Evolutionary conservation across 2,113 vertebrate genomes (phyloP).

Genomic region (Centropus unirufus): DNA sequence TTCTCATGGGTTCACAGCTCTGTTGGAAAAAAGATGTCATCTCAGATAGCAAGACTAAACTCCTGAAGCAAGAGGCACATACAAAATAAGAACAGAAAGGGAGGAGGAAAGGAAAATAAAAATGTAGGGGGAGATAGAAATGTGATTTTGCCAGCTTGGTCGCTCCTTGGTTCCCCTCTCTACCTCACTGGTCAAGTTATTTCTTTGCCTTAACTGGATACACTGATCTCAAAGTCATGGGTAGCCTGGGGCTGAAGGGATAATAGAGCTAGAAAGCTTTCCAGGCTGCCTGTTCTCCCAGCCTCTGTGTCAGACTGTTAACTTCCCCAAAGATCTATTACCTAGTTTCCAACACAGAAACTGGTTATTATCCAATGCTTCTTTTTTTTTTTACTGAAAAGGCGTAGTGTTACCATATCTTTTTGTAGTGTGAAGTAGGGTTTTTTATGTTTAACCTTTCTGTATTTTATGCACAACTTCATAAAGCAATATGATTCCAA

Average conservation of each 20-base stretch:
- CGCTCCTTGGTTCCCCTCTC: background rate
- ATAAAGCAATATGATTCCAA: background rate
- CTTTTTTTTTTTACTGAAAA: background rate
- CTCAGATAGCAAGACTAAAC: background rate
- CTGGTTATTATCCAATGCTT: background rate
- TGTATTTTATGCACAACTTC: background rate
- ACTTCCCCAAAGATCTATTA: background rate
- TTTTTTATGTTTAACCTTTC: background rate
- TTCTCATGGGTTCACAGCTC: background rate
- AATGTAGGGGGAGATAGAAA: background rate
- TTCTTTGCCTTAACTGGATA: background rate
- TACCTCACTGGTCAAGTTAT: background rate
- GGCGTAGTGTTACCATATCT: background rate
- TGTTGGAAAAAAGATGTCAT: background rate
- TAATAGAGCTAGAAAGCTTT: background rate
- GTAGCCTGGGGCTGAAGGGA: background rate
- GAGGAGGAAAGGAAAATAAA: background rate
- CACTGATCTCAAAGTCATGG: background rate
- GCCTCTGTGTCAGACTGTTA: background rate
- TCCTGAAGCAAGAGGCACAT: background rate
- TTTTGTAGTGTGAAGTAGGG: background rate
- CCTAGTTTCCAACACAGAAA: background rate
- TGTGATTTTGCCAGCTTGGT: background rate
- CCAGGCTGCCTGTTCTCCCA: background rate
- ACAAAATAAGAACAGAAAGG: background rate